Percentiles rank a stretch among this genome's conserved stretches.
Evolutionary conservation across 2,888 invertebrate genomes (phyloP).

Genomic region (Lottia gigantea): DNA sequence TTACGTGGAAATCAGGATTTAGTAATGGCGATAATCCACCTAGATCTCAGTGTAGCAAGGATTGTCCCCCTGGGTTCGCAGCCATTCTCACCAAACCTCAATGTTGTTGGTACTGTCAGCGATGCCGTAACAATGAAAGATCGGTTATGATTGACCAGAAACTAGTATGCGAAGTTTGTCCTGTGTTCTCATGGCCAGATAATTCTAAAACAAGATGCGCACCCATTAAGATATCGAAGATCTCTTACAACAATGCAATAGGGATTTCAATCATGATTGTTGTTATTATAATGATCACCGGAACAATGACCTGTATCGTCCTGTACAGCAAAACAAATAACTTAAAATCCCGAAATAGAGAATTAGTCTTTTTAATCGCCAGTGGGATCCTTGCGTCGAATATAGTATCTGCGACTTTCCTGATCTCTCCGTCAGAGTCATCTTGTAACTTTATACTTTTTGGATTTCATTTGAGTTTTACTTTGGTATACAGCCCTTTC

Average conservation of each 20-base stretch:
- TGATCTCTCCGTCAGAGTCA: conserved; percentile 28
- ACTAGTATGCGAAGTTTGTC: conserved; percentile 32
- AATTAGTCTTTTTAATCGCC: conserved; percentile 37
- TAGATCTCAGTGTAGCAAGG: conserved; percentile 30
- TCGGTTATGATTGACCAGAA: conserved; percentile 24
- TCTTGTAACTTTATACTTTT: conserved; percentile 33
- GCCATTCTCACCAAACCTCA: conserved; percentile 30
- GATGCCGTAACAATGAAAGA: conserved; percentile 38
- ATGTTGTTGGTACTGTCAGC: conserved; percentile 48
- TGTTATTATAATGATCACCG: conserved; percentile 26
- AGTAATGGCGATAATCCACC: neutral
- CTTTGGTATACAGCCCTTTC: conserved; percentile 41
- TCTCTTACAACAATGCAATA: conserved; percentile 19
- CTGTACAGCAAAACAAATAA: conserved; percentile 35
- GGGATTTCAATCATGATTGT: conserved; percentile 22
- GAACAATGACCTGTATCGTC: conserved; percentile 18
- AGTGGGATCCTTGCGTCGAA: conserved; percentile 33
- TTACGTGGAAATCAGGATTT: conserved; percentile 17
- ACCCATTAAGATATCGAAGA: conserved; percentile 21
- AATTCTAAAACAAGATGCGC: conserved; percentile 26
- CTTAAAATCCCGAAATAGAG: conserved; percentile 44
- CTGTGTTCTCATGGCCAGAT: conserved; percentile 38
- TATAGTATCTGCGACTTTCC: conserved; percentile 27
- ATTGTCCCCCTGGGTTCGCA: conserved; percentile 36
- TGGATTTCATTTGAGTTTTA: conserved; percentile 42